Base-by-base conservation (phyloP, 2,113 vertebrate genomes). In the Eurystomus gularis region DNA sequence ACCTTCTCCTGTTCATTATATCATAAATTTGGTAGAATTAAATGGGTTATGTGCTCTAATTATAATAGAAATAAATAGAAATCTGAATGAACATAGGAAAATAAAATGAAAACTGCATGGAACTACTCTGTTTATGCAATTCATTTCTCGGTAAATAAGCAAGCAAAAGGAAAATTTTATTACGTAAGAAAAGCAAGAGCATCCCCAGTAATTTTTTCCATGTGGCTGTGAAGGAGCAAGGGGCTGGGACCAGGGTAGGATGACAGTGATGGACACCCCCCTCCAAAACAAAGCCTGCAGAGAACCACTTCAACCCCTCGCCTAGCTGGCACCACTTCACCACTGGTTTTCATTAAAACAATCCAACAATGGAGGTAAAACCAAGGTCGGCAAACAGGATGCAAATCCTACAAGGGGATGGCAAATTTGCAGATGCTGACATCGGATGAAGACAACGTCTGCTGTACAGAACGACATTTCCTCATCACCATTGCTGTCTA, bases 21-120 rank as follows among this genome's bases (percentile, higher is more conserved):
- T 90, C 79, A 78, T 93, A 92, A 95, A 95, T 87, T 87, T 82
- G 25, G 73, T 80, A 66, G 71, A 93, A 96, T 89, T 94, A 93
- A 95, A 94, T 89, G 88, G 90, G 92, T 81, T 33, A 2, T 69
- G 86, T 48, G 39, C 83, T 94, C 37, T 92, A 93, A 96, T 92
- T 94, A 82, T 65, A 88, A 86, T 23, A 69, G 68, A 94, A 93
- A 94, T 94, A 91, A 96, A 96, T 28, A 93, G 72, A 82, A 84
- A 96, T 37, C 58, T 55, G 69, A 91, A 92, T 35, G 78, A 95
- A 92, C 70, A 42, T 44, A 49, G 46, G 87, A 85, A 95, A 93
- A 95, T 86, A 87, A 93, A 94, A 80, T 6, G 16, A 90, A 94
- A 92, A 94, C 66, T 84, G 79, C 58, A 44, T 29, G 49, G n/a